Evolutionary conservation across 2,113 vertebrate species (phyloP).

Genomic region (Vidua chalybeata): DNA sequence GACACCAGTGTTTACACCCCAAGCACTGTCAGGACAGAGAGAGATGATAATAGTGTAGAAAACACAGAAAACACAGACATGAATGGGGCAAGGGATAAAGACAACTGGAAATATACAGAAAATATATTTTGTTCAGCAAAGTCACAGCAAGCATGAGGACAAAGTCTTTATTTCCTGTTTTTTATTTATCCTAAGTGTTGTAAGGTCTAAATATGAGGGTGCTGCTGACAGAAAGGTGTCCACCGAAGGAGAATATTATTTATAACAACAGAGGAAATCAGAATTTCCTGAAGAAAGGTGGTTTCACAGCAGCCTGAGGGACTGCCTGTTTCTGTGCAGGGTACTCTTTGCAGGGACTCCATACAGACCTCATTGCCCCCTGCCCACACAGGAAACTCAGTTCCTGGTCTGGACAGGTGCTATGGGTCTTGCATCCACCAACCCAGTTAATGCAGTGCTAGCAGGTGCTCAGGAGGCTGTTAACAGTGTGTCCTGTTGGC

Average conservation of each 20-base stretch:
- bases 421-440: background rate
- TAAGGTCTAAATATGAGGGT: background rate
- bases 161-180: background rate
- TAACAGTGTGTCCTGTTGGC: too few relatives aligned
- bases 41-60: background rate
- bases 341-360: background rate
- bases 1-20: background rate
- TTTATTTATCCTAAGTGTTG: background rate
- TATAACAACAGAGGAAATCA: background rate
- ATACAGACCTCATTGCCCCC: background rate
- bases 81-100: background rate
- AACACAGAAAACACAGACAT: background rate
- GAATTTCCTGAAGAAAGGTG: background rate
- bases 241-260: background rate
- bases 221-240: background rate
- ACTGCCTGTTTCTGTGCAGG: background rate
- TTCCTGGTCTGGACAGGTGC: background rate
- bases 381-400: background rate
- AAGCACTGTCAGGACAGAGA: background rate
- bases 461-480: background rate
- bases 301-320: background rate
- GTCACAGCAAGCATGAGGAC: background rate
- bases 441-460: background rate
- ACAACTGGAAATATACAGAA: background rate
- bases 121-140: background rate